phyloP scores from a whole-genome alignment of 2,113 vertebrate genomes.

The Leptodactylus fuscus region DNA sequence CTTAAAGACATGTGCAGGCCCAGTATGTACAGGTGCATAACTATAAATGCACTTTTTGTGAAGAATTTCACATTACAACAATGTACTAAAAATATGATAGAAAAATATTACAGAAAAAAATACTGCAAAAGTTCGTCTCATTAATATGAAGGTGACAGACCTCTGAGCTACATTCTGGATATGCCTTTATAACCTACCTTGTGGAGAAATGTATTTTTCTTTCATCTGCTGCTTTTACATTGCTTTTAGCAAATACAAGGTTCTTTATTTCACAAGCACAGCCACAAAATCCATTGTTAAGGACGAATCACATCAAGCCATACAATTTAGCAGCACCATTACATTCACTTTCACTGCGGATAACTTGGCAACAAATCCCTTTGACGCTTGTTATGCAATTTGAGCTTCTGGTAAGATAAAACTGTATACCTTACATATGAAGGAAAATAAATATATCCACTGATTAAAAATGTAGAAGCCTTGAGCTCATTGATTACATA shows the following conservation, averaged over 20 bases:
- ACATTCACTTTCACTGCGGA: constrained; percentile 7
- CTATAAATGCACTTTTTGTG: too few species aligned
- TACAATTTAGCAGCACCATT: not conserved
- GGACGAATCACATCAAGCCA: not conserved
- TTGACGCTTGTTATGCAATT: not conserved
- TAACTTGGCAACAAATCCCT: constrained; percentile 16
- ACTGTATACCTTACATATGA: not conserved
- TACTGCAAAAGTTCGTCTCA: too few species aligned
- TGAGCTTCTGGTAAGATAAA: constrained; percentile 9
- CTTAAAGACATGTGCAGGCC: too few species aligned
- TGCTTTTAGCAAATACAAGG: not conserved
- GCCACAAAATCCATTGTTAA: constrained; percentile 14
- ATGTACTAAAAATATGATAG: too few species aligned
- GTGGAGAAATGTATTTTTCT: not conserved
- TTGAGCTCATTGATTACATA: not conserved
- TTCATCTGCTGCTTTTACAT: not conserved
- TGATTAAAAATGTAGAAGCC: not conserved
- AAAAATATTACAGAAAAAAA: too few species aligned
- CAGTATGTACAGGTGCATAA: too few species aligned
- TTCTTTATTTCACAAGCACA: not conserved
- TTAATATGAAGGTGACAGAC: not conserved
- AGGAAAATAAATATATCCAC: constrained; percentile 12
- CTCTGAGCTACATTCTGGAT: not conserved
- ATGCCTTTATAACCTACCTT: not conserved
- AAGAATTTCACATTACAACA: too few species aligned